Percentiles rank a stretch among this genome's conserved stretches.
These are phyloP conservation scores for Platichthys flesus DNA, from an alignment of 2,113 vertebrate genomes.

Conservation along the genomic window DNA sequence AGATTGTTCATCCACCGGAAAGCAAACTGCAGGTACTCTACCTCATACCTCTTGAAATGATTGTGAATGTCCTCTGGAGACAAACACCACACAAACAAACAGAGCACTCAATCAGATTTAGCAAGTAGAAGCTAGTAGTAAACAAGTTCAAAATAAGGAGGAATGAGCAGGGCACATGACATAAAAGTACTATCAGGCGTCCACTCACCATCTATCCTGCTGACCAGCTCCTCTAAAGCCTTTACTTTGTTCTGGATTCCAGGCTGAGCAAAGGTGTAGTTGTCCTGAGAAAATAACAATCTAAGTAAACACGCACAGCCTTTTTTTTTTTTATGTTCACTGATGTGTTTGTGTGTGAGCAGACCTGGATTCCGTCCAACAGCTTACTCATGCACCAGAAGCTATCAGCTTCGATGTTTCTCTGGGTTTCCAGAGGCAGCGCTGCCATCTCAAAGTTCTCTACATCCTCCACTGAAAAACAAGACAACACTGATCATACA, in stretches of 20 bases:
- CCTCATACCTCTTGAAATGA: slow-evolving; percentile 92
- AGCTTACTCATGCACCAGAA: slow-evolving; percentile 99
- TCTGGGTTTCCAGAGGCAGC: slow-evolving; percentile 89
- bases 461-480: slow-evolving; percentile 91
- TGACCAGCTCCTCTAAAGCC: slow-evolving; percentile 95
- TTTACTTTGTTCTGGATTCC: slow-evolving; percentile 99
- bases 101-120: neutral
- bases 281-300: slow-evolving; percentile 83
- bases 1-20: slow-evolving; percentile 89
- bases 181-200: neutral
- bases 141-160: neutral
- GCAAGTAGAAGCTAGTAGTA: neutral
- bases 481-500: neutral
- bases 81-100: slow-evolving; percentile 22
- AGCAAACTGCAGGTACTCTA: slow-evolving; percentile 94
- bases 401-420: slow-evolving; percentile 97
- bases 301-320: slow-evolving; percentile 3
- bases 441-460: slow-evolving; percentile 95
- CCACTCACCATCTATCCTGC: slow-evolving; percentile 93
- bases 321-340: neutral
- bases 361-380: slow-evolving; percentile 96
- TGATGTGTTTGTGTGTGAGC: neutral
- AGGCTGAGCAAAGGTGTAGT: slow-evolving; percentile 98
- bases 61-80: slow-evolving; percentile 90
- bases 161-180: slow-evolving; percentile 15